A percentile compares a stretch with the other conserved stretches of the same genome.
Conservation (phyloP, 1,140 invertebrate genomes). For the Helicoverpa armigera region DNA sequence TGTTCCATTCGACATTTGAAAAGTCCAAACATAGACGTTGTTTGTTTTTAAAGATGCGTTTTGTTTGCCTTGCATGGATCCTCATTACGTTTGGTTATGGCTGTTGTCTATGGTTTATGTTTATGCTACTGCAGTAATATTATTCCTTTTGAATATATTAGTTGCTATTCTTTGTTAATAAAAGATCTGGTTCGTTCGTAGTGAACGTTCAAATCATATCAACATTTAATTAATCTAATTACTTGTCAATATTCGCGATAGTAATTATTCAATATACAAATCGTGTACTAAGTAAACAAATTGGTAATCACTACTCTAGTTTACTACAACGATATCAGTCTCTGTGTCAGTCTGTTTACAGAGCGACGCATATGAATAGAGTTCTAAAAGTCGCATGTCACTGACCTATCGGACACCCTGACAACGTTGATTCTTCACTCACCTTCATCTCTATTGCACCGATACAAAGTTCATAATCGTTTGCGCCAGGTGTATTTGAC, state of each 20-base stretch:
- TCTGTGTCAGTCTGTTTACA: constrained; percentile 38
- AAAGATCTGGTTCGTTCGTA: too few species aligned
- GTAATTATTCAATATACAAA: too few species aligned
- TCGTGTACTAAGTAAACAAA: neutral
- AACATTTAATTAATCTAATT: too few species aligned
- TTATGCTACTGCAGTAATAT: constrained; percentile 5
- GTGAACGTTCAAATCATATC: too few species aligned
- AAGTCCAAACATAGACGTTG: constrained; percentile 34
- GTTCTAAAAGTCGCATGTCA: constrained; percentile 48
- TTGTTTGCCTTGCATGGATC: constrained; percentile 15
- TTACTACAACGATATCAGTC: constrained; percentile 2
- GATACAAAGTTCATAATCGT: constrained; percentile 39
- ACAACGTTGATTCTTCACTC: constrained; percentile 17
- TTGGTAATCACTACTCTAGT: neutral
- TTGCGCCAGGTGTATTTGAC: neutral
- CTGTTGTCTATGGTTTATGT: constrained; percentile 14
- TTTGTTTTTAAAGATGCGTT: constrained; percentile 42
- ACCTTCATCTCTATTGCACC: constrained; percentile 1
- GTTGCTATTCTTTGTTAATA: neutral
- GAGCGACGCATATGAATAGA: constrained; percentile 22
- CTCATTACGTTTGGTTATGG: constrained; percentile 23
- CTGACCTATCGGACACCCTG: constrained; percentile 43
- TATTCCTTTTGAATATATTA: constrained; percentile 8
- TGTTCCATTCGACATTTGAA: constrained; percentile 35
- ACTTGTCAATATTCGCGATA: too few species aligned